Evolutionary conservation across 2,888 invertebrate species (phyloP).

Genomic region (Nomada flava): DNA sequence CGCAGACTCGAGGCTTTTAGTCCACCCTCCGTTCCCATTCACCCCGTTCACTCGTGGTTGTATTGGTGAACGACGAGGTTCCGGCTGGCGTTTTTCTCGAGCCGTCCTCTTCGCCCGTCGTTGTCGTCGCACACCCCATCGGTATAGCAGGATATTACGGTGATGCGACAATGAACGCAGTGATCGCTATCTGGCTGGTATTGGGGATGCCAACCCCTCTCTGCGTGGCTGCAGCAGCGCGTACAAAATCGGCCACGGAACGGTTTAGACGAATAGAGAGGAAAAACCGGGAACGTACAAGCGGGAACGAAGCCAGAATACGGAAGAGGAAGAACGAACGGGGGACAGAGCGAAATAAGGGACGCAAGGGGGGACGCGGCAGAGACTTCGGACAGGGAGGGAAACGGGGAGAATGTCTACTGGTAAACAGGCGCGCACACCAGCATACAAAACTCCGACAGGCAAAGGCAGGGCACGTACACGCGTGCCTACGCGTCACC

Average conservation of each 20-base stretch:
- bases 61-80: conserved; percentile 50
- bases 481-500: conserved; percentile 42
- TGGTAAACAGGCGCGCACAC: conserved; percentile 31
- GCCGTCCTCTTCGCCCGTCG: conserved; percentile 35
- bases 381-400: conserved; percentile 1
- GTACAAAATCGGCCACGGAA: conserved; percentile 37
- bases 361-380: not conserved
- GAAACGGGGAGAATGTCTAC: conserved; percentile 25
- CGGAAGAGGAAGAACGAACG: not conserved
- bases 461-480: not conserved
- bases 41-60: conserved; percentile 53
- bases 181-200: conserved; percentile 77
- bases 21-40: conserved; percentile 71
- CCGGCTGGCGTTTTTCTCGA: conserved; percentile 39
- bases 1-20: conserved; percentile 76
- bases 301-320: not conserved
- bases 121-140: conserved; percentile 38
- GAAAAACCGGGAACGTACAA: conserved; percentile 4
- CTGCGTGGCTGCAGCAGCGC: conserved; percentile 27
- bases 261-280: conserved; percentile 11
- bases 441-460: not conserved
- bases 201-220: conserved; percentile 57
- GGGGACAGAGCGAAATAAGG: not conserved
- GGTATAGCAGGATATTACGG: conserved; percentile 73
- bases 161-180: conserved; percentile 80